Base-by-base conservation (phyloP, 2,888 invertebrate species). In the Chloroclystis v-ata region DNA sequence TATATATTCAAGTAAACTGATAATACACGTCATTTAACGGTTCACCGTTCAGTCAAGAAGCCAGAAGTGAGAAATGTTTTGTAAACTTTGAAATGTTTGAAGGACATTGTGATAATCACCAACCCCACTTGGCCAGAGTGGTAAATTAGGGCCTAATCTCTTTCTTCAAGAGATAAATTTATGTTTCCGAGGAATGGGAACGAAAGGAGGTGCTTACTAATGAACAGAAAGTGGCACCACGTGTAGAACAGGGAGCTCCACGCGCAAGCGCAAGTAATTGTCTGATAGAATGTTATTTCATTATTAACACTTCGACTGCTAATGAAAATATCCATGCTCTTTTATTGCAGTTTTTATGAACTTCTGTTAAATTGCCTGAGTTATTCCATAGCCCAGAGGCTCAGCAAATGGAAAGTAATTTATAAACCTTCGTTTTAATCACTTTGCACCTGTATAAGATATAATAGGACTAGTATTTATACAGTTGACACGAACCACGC, bases 241-340 rank as follows among this genome's bases (percentile, higher is more conserved):
- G 11, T 35, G 11, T 33, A 20, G 20, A 45, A 24, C 28, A 28
- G 9, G 28, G 12, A 11, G 29, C 10, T 10, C 35, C 14, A n/a
- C n/a, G 11, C 35, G 33, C 33, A 35, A 11, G 35, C 29, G 29
- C 37, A 43, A 30, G 35, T 28, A 37, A 42, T 42, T 28, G 32
- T 35, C 37, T 46, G 54, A 60, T 54, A 60, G 57, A 66, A 64
- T 67, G 66, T 75, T 67, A 75, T 75, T 67, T 43, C 46, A 43
- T 46, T 69, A 70, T 63, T 69, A 66, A 69, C 68, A 71, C 69
- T 63, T 72, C 49, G 52, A 37, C 46, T 52, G 60, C 47, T 70
- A 71, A 72, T 70, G 64, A 59, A 67, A 65, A 64, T 57, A 56
- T 57, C 55, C 54, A 49, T 38, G 47, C 54, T 54, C 32, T 49